Percentiles rank a stretch among this genome's conserved stretches.
phyloP scores from a whole-genome alignment of 2,113 vertebrate genomes.

The Marmota flaviventris region DNA sequence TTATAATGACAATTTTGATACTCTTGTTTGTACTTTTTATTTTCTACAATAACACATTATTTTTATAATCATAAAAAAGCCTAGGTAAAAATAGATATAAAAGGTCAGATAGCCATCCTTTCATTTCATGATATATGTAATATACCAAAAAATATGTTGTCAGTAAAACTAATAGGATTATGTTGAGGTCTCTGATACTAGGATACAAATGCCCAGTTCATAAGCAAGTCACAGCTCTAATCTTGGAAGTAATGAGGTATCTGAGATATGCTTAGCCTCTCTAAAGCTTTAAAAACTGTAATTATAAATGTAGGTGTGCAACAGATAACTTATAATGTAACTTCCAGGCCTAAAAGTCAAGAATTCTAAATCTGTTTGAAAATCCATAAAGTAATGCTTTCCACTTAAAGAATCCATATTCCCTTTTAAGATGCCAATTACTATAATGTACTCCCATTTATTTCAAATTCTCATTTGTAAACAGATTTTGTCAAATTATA shows the following conservation, averaged over 20 bases:
- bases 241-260: background rate
- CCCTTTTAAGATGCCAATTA: background rate
- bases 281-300: background rate
- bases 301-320: background rate
- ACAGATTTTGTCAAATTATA: constrained; percentile 11
- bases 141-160: constrained; percentile 28
- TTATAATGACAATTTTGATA: constrained; percentile 14
- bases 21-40: constrained; percentile 35
- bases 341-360: constrained; percentile 18
- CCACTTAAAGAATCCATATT: background rate
- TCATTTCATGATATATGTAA: background rate
- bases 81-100: background rate
- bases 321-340: constrained; percentile 25
- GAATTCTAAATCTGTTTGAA: constrained; percentile 52
- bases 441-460: background rate
- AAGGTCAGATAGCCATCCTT: background rate
- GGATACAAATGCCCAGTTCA: constrained; percentile 16
- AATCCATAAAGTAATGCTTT: constrained; percentile 23
- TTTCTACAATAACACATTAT: background rate
- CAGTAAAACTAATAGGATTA: background rate
- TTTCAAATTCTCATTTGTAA: constrained; percentile 14
- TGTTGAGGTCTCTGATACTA: background rate
- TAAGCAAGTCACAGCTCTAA: background rate
- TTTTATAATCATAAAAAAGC: constrained; percentile 52
- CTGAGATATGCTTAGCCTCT: background rate